A percentile compares a stretch with the other conserved stretches of the same genome.
These are phyloP conservation scores for Bilobella aurantiaca DNA, from an alignment of 1,140 invertebrate genomes.

Conservation along the genomic window DNA sequence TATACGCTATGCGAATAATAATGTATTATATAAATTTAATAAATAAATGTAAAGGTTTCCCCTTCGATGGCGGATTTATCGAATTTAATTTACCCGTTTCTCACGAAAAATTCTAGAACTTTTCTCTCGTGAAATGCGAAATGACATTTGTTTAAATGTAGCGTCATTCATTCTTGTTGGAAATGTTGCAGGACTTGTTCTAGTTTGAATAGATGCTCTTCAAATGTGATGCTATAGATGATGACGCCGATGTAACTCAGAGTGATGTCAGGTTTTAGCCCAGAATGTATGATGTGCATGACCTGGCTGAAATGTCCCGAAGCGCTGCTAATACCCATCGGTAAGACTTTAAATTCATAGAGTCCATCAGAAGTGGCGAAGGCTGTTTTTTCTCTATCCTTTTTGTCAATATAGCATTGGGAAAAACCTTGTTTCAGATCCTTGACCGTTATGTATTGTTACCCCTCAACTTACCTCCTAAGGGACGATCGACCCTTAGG, in stretches of 20 bases:
- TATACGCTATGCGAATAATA: too few relatives aligned
- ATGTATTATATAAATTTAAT: too few relatives aligned
- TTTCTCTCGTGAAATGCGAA: conserved; percentile 42
- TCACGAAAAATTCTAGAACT: conserved; percentile 42
- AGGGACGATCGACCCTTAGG: too few relatives aligned
- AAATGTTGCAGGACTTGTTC: conserved; percentile 36
- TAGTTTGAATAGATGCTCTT: conserved; percentile 39
- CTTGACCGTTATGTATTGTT: too few relatives aligned
- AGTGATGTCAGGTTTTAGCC: conserved; percentile 22
- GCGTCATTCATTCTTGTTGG: conserved; percentile 33
- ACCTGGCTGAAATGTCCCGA: conserved; percentile 41
- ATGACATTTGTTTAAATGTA: conserved; percentile 43
- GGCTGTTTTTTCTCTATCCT: too few relatives aligned
- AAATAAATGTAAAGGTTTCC: too few relatives aligned
- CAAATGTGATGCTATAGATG: conserved; percentile 35
- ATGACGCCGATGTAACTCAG: conserved; percentile 43
- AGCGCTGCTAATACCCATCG: conserved; percentile 43
- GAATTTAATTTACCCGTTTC: conserved; percentile 36
- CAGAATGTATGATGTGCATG: conserved; percentile 38
- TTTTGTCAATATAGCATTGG: too few relatives aligned
- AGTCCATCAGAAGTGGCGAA: too few relatives aligned
- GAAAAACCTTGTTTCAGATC: too few relatives aligned
- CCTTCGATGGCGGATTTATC: neutral
- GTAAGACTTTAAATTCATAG: conserved; percentile 41
- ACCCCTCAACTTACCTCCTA: too few relatives aligned